phyloP scores from a whole-genome alignment of 1,140 invertebrate species.

The Drosophila watanabei region DNA sequence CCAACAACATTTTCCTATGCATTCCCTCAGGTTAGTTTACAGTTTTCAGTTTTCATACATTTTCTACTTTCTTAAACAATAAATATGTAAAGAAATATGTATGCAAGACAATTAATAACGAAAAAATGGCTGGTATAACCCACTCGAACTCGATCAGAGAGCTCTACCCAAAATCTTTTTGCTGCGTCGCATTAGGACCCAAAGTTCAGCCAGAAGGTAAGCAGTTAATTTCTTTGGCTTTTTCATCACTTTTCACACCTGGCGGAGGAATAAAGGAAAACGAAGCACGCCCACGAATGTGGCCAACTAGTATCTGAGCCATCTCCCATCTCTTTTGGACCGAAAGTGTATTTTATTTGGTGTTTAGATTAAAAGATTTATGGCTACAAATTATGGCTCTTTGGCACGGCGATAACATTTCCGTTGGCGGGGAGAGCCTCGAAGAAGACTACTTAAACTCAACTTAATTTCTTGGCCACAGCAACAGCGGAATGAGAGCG shows the following conservation, averaged over 20 bases:
- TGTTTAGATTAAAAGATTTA: conserved; percentile 82
- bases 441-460: conserved; percentile 70
- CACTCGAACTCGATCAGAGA: neutral
- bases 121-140: neutral
- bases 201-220: conserved; percentile 12
- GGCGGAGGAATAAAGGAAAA: conserved; percentile 5
- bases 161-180: neutral
- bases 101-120: neutral
- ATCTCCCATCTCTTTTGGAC: conserved; percentile 2
- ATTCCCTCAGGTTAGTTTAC: neutral
- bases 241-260: conserved; percentile 46
- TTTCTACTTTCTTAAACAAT: neutral
- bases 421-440: conserved; percentile 47
- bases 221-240: conserved; percentile 7
- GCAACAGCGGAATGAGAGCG: conserved; percentile 61
- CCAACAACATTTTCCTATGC: neutral
- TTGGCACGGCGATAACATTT: conserved; percentile 79
- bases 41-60: neutral
- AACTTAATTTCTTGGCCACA: conserved; percentile 70
- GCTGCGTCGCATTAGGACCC: conserved; percentile 8
- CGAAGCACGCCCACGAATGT: conserved; percentile 18
- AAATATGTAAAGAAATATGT: no score
- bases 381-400: conserved; percentile 83
- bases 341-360: conserved; percentile 80
- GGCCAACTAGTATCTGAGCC: conserved; percentile 27